phyloP scores from a whole-genome alignment of 2,888 invertebrate genomes.

The Eremobia ochroleuca region DNA sequence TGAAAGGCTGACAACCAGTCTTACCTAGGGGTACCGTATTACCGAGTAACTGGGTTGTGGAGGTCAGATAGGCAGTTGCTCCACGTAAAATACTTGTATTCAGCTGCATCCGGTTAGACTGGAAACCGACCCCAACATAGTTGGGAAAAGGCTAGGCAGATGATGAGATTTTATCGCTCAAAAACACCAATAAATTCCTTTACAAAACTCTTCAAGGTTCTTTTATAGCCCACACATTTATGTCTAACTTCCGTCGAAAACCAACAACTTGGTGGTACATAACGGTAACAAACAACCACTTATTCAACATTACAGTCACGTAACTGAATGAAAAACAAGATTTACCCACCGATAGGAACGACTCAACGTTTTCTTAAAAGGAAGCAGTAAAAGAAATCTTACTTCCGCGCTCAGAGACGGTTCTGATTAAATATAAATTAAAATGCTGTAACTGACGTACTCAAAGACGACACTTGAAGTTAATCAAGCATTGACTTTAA shows the following conservation, averaged over 20 bases:
- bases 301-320: slow-evolving; percentile 43
- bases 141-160: no score
- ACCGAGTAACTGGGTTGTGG: no score
- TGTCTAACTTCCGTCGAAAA: neutral
- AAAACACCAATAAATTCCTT: neutral
- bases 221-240: slow-evolving; percentile 9
- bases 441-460: neutral
- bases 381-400: slow-evolving; percentile 11
- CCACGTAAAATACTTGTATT: no score
- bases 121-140: no score
- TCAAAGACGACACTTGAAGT: neutral
- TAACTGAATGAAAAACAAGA: slow-evolving; percentile 49
- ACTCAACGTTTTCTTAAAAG: slow-evolving; percentile 24
- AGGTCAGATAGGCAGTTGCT: no score
- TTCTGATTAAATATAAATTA: neutral
- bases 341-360: slow-evolving; percentile 20
- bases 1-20: no score
- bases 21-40: no score
- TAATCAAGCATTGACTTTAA: neutral
- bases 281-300: slow-evolving; percentile 7
- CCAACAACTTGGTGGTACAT: slow-evolving; percentile 10
- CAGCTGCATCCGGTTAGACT: no score
- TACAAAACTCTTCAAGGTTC: neutral
- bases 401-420: neutral
- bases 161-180: neutral